Conservation (phyloP, 2,888 invertebrate species). For the Cephus spinipes region DNA sequence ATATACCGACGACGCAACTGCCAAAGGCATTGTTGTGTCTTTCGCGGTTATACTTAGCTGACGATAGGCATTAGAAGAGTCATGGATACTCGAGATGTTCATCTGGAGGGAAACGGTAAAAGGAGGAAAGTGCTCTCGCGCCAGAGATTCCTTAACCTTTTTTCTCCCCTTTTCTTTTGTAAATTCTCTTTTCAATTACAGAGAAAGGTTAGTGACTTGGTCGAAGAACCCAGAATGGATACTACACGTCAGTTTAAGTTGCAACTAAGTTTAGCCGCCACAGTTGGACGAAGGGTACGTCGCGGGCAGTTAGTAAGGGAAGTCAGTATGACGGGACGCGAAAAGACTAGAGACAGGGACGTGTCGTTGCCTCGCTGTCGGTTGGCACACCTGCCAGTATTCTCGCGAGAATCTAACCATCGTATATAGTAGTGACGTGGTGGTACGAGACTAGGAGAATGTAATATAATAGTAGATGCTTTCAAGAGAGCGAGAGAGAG, state of each 20-base stretch:
- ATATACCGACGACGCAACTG: constrained; percentile 51
- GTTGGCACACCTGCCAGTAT: constrained; percentile 61
- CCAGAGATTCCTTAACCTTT: not conserved
- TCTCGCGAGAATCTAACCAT: constrained; percentile 28
- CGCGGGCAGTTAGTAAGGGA: constrained; percentile 34
- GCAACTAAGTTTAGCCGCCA: constrained; percentile 46
- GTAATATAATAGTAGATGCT: not conserved
- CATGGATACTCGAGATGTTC: constrained; percentile 5
- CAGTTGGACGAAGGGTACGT: constrained; percentile 27
- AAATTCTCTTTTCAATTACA: not conserved
- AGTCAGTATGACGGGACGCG: constrained; percentile 39
- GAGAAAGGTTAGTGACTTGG: not conserved
- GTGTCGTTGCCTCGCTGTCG: constrained; percentile 41
- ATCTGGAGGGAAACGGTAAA: not conserved
- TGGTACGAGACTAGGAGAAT: not conserved
- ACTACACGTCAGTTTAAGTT: constrained; percentile 20
- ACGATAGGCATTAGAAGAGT: constrained; percentile 24
- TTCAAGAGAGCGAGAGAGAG: constrained; percentile 12
- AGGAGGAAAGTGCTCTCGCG: not conserved
- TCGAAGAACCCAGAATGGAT: not conserved
- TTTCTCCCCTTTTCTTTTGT: not conserved
- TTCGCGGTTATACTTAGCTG: constrained; percentile 34
- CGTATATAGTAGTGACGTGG: not conserved
- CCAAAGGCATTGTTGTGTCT: constrained; percentile 46
- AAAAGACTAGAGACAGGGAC: constrained; percentile 43